phyloP scores from a whole-genome alignment of 2,797 vertebrate species.

The Xiphorhynchus erythropygius region DNA sequence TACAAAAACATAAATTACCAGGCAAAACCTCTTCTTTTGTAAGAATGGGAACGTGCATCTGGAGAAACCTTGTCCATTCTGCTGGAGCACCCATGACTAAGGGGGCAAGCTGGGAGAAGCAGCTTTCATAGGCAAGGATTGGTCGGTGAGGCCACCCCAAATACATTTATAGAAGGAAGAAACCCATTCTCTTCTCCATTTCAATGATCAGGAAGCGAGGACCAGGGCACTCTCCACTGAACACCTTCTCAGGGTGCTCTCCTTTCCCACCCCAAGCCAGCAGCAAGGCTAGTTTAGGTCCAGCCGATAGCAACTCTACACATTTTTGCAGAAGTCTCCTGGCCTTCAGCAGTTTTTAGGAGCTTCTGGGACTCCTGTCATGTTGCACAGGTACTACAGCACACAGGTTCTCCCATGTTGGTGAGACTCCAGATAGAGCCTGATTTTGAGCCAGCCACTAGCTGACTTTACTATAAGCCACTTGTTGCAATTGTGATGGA shows the following conservation, averaged over 20 bases:
- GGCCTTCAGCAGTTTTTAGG: not conserved
- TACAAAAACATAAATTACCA: not conserved
- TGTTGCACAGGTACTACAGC: not conserved
- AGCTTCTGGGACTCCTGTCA: not conserved
- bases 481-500: not conserved
- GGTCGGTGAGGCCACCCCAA: not conserved
- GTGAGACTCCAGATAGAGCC: not conserved
- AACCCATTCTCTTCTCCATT: not conserved
- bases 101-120: not conserved
- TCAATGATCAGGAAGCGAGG: not conserved
- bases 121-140: accelerated
- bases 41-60: not conserved
- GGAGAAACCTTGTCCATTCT: not conserved
- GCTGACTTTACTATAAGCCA: not conserved
- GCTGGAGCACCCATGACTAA: not conserved
- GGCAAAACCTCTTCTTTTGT: not conserved
- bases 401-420: not conserved
- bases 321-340: not conserved
- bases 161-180: not conserved
- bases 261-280: not conserved
- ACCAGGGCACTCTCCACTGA: not conserved
- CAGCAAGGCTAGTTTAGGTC: not conserved
- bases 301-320: not conserved
- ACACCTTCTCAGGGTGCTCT: not conserved
- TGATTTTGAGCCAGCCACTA: not conserved